Evolutionary conservation across 2,888 invertebrate species (phyloP).

Genomic region (Hydropsyche betteni): DNA sequence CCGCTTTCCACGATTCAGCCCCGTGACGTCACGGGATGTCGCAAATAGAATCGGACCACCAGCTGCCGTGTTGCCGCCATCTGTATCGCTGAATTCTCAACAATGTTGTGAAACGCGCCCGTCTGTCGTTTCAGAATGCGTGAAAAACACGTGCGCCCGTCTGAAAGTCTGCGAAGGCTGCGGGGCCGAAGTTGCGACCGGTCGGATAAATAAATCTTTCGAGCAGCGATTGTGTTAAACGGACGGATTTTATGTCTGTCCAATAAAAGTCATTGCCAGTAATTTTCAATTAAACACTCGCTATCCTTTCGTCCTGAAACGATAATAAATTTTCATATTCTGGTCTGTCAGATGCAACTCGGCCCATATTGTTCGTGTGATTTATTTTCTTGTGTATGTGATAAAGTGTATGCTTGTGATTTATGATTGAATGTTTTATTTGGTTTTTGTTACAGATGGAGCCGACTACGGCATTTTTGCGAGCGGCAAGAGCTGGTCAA

Average conservation of each 20-base stretch:
- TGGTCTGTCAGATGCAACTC: neutral
- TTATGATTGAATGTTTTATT: too few species aligned
- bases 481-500: conserved; percentile 97
- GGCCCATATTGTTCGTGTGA: too few species aligned
- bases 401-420: neutral
- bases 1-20: too few species aligned
- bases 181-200: too few species aligned
- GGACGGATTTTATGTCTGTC: conserved; percentile 7
- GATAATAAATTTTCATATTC: conserved; percentile 27
- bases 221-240: neutral
- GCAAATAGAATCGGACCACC: conserved; percentile 18
- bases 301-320: neutral
- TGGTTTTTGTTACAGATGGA: conserved; percentile 77
- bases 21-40: conserved; percentile 5
- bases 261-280: conserved; percentile 20
- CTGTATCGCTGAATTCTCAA: conserved; percentile 1
- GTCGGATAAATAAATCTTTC: neutral
- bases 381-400: too few species aligned
- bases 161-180: too few species aligned
- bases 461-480: conserved; percentile 94
- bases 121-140: too few species aligned
- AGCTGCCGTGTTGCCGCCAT: conserved; percentile 6
- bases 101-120: neutral
- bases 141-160: too few species aligned
- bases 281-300: conserved; percentile 31